Evolutionary conservation across 2,797 vertebrate genomes (phyloP).

Genomic region (Mormyrus proboscirostris): DNA sequence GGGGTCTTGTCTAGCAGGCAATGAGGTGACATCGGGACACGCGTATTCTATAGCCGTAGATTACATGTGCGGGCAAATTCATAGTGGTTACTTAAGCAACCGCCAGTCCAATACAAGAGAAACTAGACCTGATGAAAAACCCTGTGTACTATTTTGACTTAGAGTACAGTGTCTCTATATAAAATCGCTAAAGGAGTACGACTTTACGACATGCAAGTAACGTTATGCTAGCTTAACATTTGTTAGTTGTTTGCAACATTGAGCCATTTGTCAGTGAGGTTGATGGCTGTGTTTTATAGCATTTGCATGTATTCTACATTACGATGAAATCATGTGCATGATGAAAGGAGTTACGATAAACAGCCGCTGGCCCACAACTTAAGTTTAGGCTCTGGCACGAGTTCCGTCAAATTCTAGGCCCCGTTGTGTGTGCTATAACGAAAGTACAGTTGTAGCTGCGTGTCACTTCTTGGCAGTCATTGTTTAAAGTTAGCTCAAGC

Average conservation of each 20-base stretch:
- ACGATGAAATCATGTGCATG: neutral
- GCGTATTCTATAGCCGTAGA: neutral
- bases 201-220: neutral
- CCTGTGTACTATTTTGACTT: neutral
- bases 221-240: neutral
- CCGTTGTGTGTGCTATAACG: neutral
- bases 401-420: neutral
- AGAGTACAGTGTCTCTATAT: neutral
- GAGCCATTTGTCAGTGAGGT: neutral
- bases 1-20: neutral
- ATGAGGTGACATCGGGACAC: neutral
- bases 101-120: neutral
- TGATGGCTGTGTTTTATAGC: neutral
- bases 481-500: neutral
- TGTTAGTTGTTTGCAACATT: neutral
- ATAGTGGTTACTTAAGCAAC: neutral
- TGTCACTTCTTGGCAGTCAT: neutral
- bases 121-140: neutral
- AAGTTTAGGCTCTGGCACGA: neutral
- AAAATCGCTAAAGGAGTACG: neutral
- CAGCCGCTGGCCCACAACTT: neutral
- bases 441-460: neutral
- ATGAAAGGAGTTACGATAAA: neutral
- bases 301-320: neutral
- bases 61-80: neutral